phyloP scores from a whole-genome alignment of 2,113 vertebrate genomes.

The Seriola rivoliana region DNA sequence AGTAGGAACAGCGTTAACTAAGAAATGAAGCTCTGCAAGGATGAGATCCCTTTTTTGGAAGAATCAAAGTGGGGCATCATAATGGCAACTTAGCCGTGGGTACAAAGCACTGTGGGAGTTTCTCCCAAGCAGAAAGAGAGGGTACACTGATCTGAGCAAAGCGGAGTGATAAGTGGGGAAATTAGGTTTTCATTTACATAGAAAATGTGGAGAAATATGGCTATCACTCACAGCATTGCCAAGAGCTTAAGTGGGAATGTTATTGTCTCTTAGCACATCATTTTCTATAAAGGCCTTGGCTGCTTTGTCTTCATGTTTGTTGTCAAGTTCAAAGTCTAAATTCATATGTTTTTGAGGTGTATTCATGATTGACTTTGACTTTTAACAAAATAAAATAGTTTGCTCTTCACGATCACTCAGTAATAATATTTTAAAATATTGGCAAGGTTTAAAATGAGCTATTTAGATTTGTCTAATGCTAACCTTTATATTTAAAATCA shows the following conservation, averaged over 20 bases:
- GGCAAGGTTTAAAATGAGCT: neutral
- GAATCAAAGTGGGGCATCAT: slow-evolving; percentile 46
- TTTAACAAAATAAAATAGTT: neutral
- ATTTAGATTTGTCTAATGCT: neutral
- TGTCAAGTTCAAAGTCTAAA: neutral
- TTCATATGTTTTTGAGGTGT: neutral
- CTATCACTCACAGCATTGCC: slow-evolving; percentile 55
- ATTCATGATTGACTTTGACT: neutral
- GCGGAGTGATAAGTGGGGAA: slow-evolving; percentile 53
- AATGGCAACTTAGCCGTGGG: slow-evolving; percentile 35
- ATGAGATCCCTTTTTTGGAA: slow-evolving; percentile 26
- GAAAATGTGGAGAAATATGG: slow-evolving; percentile 59
- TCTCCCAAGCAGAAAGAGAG: slow-evolving; percentile 38
- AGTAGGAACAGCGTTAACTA: slow-evolving; percentile 22
- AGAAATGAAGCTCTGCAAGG: slow-evolving; percentile 22
- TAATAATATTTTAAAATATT: neutral
- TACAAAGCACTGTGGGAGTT: slow-evolving; percentile 38
- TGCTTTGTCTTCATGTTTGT: slow-evolving; percentile 1
- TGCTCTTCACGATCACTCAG: neutral
- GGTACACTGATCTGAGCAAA: slow-evolving; percentile 54
- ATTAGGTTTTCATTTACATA: slow-evolving; percentile 67
- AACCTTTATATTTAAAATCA: neutral
- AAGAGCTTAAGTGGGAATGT: slow-evolving; percentile 58
- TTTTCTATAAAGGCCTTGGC: slow-evolving; percentile 25
- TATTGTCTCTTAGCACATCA: slow-evolving; percentile 24